Conservation (phyloP, 2,113 vertebrate genomes). For the chimpanzee (Pan troglodytes) region NHGRI_mPanTro3-v2.1_pri NC_072408.2:97616001-97616500, state of each 20-base stretch:
- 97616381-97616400: not conserved
- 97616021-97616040: not conserved
- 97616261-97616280: not conserved
- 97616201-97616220: constrained; percentile 47
- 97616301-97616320: constrained; percentile 8
- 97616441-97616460: constrained; percentile 18
- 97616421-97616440: not conserved
- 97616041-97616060: not conserved
- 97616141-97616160: not conserved
- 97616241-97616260: constrained; percentile 47
- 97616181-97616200: constrained; percentile 41
- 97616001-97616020: not conserved
- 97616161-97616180: not conserved
- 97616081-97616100: not conserved
- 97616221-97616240: constrained; percentile 50
- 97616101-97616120: not conserved
- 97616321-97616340: not conserved
- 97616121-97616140: not conserved
- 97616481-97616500: not conserved
- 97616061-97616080: not conserved
- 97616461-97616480: not conserved
- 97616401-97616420: not conserved
- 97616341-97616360: constrained; percentile 34
- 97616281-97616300: not conserved
- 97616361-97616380: not conserved